Percentiles rank a stretch among this genome's conserved stretches.
These are phyloP conservation scores for Hippocampus barbouri DNA, from an alignment of 2,113 vertebrate species.

Conservation along the genomic window DNA sequence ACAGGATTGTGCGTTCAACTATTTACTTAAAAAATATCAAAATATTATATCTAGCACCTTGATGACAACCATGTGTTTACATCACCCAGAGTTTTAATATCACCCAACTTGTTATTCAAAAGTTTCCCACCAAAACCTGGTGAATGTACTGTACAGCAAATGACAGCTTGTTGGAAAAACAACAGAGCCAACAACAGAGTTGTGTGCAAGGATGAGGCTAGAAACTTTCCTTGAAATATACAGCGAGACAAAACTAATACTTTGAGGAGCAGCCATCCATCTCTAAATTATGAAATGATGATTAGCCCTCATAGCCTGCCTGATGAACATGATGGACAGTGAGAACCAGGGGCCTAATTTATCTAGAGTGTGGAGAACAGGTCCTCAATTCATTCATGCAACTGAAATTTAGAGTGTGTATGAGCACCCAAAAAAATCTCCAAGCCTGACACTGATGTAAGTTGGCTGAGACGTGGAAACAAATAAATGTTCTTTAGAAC, in stretches of 20 bases:
- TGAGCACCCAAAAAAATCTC: no score
- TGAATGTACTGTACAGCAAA: slow-evolving; percentile 6
- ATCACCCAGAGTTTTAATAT: background rate
- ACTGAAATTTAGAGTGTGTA: no score
- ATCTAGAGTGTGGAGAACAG: no score
- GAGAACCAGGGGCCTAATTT: background rate
- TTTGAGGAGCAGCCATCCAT: slow-evolving; percentile 3
- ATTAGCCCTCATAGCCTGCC: slow-evolving; percentile 5
- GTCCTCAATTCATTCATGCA: no score
- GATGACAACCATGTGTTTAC: slow-evolving; percentile 32
- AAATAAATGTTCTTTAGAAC: no score
- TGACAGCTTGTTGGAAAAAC: slow-evolving; percentile 34
- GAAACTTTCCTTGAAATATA: slow-evolving; percentile 25
- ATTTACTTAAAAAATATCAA: slow-evolving; percentile 30
- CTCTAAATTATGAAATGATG: slow-evolving; percentile 14
- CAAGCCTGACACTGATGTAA: no score
- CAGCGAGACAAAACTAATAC: slow-evolving; percentile 8
- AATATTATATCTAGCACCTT: slow-evolving; percentile 13
- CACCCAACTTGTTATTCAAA: background rate
- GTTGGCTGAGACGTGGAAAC: no score
- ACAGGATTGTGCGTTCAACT: slow-evolving; percentile 33
- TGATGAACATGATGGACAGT: slow-evolving; percentile 1
- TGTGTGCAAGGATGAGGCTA: slow-evolving; percentile 10
- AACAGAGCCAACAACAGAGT: slow-evolving; percentile 16
- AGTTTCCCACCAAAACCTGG: slow-evolving; percentile 7